Evolutionary conservation across 1,140 invertebrate genomes (phyloP).

Genomic region (Drosophila ercepeae): DNA sequence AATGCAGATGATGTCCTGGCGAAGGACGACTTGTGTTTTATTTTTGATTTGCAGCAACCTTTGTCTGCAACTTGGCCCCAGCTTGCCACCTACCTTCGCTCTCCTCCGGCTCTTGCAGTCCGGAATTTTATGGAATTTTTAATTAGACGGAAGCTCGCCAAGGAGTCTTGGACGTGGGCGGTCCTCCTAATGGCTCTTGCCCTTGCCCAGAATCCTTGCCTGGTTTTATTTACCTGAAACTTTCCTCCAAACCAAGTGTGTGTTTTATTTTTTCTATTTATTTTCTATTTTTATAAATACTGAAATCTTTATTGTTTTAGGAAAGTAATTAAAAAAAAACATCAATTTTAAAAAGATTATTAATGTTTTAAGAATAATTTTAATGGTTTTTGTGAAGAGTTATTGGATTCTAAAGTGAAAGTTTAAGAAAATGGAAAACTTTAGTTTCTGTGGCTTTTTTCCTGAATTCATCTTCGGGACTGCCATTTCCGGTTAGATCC

Average conservation of each 20-base stretch:
- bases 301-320: too few relatives aligned
- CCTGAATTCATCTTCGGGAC: slow-evolving; percentile 1
- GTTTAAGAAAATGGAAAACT: background rate
- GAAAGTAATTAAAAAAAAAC: too few relatives aligned
- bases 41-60: slow-evolving; percentile 40
- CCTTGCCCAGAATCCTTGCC: background rate
- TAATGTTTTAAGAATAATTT: too few relatives aligned
- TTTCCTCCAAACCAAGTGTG: slow-evolving; percentile 15
- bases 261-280: slow-evolving; percentile 14
- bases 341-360: too few relatives aligned
- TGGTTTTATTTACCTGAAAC: slow-evolving; percentile 17
- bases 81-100: background rate
- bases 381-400: background rate
- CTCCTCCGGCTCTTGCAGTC: background rate
- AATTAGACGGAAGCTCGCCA: slow-evolving; percentile 54
- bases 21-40: slow-evolving; percentile 31
- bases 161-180: slow-evolving; percentile 19
- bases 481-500: slow-evolving; percentile 35
- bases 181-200: slow-evolving; percentile 7
- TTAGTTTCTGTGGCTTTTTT: slow-evolving; percentile 16
- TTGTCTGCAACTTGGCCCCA: slow-evolving; percentile 24
- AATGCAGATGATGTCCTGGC: slow-evolving; percentile 39
- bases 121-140: slow-evolving; percentile 69
- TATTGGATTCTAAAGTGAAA: too few relatives aligned
- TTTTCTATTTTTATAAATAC: background rate